Conservation (phyloP, 2,797 vertebrate genomes). For the Antennarius maculatus region DNA sequence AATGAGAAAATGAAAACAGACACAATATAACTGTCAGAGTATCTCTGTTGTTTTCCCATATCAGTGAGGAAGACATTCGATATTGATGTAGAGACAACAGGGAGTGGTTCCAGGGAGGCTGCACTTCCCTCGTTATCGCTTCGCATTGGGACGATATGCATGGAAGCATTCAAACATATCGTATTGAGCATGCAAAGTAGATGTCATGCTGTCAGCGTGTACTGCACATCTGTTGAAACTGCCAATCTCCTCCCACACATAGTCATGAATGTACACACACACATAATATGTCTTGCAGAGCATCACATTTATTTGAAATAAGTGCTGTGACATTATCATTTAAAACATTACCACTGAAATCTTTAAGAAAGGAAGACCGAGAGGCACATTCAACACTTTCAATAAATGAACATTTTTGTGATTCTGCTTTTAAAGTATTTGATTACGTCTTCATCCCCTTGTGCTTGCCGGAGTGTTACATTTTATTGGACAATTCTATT, state of each 20-base stretch:
- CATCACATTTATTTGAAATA: conserved; percentile 64
- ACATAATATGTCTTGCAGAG: conserved; percentile 43
- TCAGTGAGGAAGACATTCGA: conserved; percentile 47
- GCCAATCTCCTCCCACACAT: conserved; percentile 60
- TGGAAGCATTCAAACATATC: conserved; percentile 67
- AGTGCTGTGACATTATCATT: conserved; percentile 59
- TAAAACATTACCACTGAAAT: conserved; percentile 49
- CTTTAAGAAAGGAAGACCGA: conserved; percentile 26
- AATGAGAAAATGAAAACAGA: conserved; percentile 43
- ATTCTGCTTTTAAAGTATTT: conserved; percentile 43
- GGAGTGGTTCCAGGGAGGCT: conserved; percentile 56
- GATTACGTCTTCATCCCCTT: conserved; percentile 17
- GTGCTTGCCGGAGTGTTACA: conserved; percentile 13
- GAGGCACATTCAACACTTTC: conserved; percentile 21
- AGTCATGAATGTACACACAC: conserved; percentile 43
- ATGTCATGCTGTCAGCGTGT: conserved; percentile 73
- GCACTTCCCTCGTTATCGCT: conserved; percentile 62
- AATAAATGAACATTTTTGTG: conserved; percentile 42
- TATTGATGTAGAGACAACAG: conserved; percentile 56
- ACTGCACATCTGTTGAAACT: conserved; percentile 70
- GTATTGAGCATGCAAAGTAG: conserved; percentile 77
- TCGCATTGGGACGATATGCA: conserved; percentile 73
- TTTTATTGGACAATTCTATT: conserved; percentile 8
- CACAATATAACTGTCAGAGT: conserved; percentile 30
- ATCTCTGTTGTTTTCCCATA: conserved; percentile 24